These are phyloP conservation scores for Rotaria magnacalcarata DNA, from an alignment of 2,888 invertebrate species.

Conservation along the genomic window DNA sequence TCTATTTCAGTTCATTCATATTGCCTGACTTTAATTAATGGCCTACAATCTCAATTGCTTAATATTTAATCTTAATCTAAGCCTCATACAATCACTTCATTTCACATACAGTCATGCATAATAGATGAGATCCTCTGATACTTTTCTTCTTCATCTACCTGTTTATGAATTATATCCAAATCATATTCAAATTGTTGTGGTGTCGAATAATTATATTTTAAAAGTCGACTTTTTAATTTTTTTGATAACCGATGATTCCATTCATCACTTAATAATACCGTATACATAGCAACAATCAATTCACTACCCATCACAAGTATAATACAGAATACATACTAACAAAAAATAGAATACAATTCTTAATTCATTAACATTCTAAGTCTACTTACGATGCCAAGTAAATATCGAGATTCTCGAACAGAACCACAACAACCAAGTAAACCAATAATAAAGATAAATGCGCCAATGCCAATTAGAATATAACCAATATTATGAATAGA, in stretches of 20 bases:
- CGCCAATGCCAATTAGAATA: slow-evolving; percentile 63
- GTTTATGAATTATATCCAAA: background rate
- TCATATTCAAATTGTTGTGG: background rate
- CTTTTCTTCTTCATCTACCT: background rate
- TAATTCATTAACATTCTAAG: background rate
- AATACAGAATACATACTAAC: slow-evolving; percentile 55
- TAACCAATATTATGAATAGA: slow-evolving; percentile 61
- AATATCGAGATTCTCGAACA: slow-evolving; percentile 62
- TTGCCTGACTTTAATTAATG: too few relatives aligned
- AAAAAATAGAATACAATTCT: slow-evolving; percentile 11
- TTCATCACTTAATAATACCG: slow-evolving; percentile 47
- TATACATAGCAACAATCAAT: slow-evolving; percentile 53
- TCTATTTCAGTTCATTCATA: too few relatives aligned
- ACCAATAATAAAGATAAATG: slow-evolving; percentile 63
- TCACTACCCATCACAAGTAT: slow-evolving; percentile 54
- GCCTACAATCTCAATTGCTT: too few relatives aligned
- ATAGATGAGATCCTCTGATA: too few relatives aligned
- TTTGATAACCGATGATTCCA: background rate
- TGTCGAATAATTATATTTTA: background rate
- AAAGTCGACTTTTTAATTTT: background rate
- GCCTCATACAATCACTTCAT: too few relatives aligned
- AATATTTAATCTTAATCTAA: too few relatives aligned
- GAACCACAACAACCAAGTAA: slow-evolving; percentile 66
- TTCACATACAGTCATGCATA: too few relatives aligned
- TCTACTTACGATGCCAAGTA: slow-evolving; percentile 60